Evolutionary conservation across 2,113 vertebrate species (phyloP).

Genomic region (Camelus dromedarius): DNA sequence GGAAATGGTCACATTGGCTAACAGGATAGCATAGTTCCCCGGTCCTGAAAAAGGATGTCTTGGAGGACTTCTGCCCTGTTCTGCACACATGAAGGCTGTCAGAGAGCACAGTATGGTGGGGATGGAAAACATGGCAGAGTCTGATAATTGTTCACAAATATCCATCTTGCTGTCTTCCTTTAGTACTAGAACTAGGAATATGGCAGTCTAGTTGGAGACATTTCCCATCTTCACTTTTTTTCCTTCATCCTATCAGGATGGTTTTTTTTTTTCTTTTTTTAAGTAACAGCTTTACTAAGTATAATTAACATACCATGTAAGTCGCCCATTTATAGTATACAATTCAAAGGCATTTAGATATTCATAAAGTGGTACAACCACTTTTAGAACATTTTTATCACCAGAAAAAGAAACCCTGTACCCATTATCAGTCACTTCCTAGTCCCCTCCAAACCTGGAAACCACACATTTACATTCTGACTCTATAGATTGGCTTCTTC

Average conservation of each 20-base stretch:
- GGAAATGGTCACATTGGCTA: neutral
- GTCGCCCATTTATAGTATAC: neutral
- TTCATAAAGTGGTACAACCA: neutral
- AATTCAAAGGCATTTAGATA: neutral
- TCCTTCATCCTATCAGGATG: neutral
- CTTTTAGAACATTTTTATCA: neutral
- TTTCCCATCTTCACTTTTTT: neutral
- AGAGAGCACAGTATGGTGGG: neutral
- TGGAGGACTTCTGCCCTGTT: neutral
- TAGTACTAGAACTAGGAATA: neutral
- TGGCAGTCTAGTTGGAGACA: neutral
- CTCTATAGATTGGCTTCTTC: neutral
- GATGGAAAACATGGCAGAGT: neutral
- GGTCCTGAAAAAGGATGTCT: neutral
- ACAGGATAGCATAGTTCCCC: neutral
- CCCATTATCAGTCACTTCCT: neutral
- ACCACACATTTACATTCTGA: neutral
- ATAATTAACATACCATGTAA: neutral
- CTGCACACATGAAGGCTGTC: neutral
- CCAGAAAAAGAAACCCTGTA: neutral
- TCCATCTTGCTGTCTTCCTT: neutral
- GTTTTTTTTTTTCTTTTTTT: neutral
- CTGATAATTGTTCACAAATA: neutral
- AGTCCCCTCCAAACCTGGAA: neutral
- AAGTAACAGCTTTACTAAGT: slow-evolving; percentile 23